A percentile compares a stretch with the other conserved stretches of the same genome.
These are phyloP conservation scores for Catocala nupta DNA, from an alignment of 2,888 invertebrate species.

Conservation along the genomic window DNA sequence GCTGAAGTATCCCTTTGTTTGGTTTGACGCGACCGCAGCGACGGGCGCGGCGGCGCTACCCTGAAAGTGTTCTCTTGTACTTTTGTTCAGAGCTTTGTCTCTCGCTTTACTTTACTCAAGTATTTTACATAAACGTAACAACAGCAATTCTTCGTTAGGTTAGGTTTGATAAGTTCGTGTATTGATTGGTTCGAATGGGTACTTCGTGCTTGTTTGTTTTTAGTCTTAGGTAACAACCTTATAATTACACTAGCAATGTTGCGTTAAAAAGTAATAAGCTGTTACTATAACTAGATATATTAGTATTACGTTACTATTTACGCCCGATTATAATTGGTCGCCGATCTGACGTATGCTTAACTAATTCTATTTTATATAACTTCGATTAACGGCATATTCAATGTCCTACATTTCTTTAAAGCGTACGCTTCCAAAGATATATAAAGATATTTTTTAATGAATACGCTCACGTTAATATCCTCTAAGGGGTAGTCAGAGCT, in stretches of 20 bases:
- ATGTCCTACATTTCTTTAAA: too few species aligned
- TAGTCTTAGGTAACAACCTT: background rate
- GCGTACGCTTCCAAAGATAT: too few species aligned
- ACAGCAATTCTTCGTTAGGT: too few species aligned
- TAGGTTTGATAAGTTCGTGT: background rate
- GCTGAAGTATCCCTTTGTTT: slow-evolving; percentile 38
- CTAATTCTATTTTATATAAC: background rate
- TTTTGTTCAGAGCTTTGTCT: slow-evolving; percentile 53
- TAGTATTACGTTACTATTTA: background rate
- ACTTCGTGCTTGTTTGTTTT: background rate
- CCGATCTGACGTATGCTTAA: background rate
- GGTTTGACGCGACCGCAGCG: slow-evolving; percentile 33
- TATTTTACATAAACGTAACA: slow-evolving; percentile 18
- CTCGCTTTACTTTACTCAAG: slow-evolving; percentile 56
- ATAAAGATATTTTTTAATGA: too few species aligned
- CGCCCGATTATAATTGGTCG: background rate
- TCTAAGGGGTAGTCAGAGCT: too few species aligned
- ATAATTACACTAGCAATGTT: too few species aligned
- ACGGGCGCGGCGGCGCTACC: slow-evolving; percentile 29
- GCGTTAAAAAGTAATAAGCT: too few species aligned
- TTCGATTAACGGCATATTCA: background rate
- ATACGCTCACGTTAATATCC: too few species aligned
- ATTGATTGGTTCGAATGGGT: background rate
- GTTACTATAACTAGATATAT: too few species aligned
- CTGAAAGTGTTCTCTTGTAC: slow-evolving; percentile 63